Conservation (phyloP, 2,113 vertebrate genomes). For the Vulpes vulpes region DNA sequence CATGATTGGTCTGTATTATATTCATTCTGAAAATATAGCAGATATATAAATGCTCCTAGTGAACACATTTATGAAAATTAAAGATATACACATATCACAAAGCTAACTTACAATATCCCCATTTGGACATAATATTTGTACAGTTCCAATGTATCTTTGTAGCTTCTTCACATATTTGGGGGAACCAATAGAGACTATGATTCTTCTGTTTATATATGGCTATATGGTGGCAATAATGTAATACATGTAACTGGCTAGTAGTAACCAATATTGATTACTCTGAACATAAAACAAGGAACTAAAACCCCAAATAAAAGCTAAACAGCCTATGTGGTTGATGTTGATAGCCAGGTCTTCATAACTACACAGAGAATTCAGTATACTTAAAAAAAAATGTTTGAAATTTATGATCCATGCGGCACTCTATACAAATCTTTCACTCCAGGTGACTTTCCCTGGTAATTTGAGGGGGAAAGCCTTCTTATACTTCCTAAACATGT, state of each 20-base stretch:
- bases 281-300: background rate
- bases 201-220: background rate
- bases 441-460: background rate
- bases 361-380: background rate
- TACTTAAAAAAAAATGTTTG: background rate
- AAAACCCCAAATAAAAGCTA: slow-evolving; percentile 7
- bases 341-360: background rate
- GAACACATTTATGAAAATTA: slow-evolving; percentile 79
- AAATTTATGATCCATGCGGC: background rate
- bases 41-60: slow-evolving; percentile 83
- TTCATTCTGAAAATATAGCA: slow-evolving; percentile 87
- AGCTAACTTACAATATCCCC: background rate
- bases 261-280: background rate
- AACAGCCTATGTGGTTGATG: background rate
- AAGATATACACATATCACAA: slow-evolving; percentile 46
- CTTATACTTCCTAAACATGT: background rate
- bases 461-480: background rate
- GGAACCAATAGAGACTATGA: background rate
- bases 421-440: background rate
- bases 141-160: background rate
- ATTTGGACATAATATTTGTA: background rate
- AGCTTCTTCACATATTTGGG: background rate
- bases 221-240: background rate
- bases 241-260: background rate
- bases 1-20: slow-evolving; percentile 90